Conservation (phyloP, 1,140 invertebrate species). For the Papilio dardanus region DNA sequence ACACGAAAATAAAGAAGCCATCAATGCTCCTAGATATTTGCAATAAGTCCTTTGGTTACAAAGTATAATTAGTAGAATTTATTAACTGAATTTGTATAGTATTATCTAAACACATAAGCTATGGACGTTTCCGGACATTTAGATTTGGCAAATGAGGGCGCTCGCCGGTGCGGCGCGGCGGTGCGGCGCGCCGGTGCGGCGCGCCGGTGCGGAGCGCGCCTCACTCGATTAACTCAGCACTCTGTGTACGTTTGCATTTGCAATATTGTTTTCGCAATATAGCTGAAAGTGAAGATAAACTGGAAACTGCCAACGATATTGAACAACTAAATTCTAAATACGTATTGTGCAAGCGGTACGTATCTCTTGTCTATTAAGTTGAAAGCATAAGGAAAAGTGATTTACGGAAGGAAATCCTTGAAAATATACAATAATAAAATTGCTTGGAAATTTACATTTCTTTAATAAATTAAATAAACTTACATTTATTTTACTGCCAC, state of each 20-base stretch:
- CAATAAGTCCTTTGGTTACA: too few species aligned
- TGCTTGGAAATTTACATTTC: too few species aligned
- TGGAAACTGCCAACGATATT: background rate
- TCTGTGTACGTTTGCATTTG: constrained; percentile 2
- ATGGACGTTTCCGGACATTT: constrained; percentile 19
- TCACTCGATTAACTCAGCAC: constrained; percentile 11
- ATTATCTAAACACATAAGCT: background rate
- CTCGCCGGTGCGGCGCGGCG: too few species aligned
- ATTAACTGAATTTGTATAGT: background rate
- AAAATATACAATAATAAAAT: too few species aligned
- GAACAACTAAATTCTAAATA: background rate
- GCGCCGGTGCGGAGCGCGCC: background rate
- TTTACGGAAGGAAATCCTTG: too few species aligned
- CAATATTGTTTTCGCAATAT: constrained; percentile 22
- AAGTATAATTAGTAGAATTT: background rate
- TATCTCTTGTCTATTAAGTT: background rate
- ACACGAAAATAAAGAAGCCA: background rate
- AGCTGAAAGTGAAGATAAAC: constrained; percentile 22
- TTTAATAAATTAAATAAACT: background rate
- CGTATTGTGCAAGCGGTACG: background rate
- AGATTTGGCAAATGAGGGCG: constrained; percentile 5
- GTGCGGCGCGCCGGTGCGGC: background rate
- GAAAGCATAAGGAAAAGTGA: too few species aligned
- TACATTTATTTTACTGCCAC: background rate
- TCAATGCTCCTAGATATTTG: too few species aligned